Percentiles rank a stretch among this genome's conserved stretches.
These are phyloP conservation scores for Rhadina sibilatrix DNA, from an alignment of 2,113 vertebrate genomes.

Conservation along the genomic window DNA sequence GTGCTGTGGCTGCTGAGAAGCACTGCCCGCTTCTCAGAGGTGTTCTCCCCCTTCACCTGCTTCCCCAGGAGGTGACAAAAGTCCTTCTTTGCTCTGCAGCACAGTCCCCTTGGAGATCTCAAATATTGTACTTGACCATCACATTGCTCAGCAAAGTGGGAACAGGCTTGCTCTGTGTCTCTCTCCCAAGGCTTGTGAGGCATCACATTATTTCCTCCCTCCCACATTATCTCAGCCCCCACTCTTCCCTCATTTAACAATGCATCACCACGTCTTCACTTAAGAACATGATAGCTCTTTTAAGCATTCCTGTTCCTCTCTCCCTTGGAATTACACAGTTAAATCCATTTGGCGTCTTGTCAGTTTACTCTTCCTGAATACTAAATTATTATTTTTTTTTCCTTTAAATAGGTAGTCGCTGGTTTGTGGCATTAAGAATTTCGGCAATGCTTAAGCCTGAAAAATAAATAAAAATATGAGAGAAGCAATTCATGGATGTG, in stretches of 20 bases:
- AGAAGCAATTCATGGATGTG: neutral
- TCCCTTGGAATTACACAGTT: neutral
- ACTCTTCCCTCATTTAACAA: neutral
- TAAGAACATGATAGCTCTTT: neutral
- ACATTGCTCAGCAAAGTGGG: neutral
- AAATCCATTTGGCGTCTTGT: neutral
- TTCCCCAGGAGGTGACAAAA: neutral
- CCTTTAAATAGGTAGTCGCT: neutral
- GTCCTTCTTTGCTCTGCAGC: neutral
- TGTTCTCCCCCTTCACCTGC: fast-evolving
- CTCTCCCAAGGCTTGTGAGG: neutral
- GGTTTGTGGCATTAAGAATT: neutral
- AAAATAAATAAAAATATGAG: constrained; percentile 26
- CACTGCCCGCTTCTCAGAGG: neutral
- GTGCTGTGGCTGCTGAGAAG: neutral
- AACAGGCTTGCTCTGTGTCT: neutral
- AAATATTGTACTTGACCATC: neutral
- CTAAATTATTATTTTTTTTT: neutral
- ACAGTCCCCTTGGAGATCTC: neutral
- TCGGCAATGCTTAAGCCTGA: neutral
- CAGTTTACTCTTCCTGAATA: neutral
- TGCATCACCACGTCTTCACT: neutral
- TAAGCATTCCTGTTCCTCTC: neutral
- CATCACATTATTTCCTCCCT: fast-evolving
- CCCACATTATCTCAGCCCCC: neutral